A percentile compares a stretch with the other conserved stretches of the same genome.
Conservation (phyloP, 2,797 vertebrate species). For the Rhinella marina region DNA sequence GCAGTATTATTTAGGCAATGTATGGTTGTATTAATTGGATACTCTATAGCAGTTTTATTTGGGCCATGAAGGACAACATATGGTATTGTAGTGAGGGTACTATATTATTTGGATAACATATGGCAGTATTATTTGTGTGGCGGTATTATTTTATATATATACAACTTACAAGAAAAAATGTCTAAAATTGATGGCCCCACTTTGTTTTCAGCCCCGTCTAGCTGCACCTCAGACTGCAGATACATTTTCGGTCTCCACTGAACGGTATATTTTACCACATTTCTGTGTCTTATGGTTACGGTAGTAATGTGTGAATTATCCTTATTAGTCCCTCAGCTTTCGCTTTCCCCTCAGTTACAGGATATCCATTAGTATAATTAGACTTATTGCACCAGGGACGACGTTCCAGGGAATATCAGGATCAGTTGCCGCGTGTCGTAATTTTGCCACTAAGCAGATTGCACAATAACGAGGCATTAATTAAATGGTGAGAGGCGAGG, state of each 20-base stretch:
- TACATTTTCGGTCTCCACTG: background rate
- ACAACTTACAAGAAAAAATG: too few relatives aligned
- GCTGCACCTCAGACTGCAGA: too few relatives aligned
- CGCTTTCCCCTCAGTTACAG: background rate
- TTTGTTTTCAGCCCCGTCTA: too few relatives aligned
- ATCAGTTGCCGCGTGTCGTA: background rate
- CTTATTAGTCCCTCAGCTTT: background rate
- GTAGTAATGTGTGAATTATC: background rate
- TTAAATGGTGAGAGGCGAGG: slow-evolving; percentile 9
- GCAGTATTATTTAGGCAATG: too few relatives aligned
- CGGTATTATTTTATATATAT: background rate
- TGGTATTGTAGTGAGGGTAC: background rate
- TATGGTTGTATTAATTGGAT: too few relatives aligned
- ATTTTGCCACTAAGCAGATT: background rate
- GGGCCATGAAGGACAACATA: background rate
- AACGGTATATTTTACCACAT: background rate
- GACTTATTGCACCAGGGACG: background rate
- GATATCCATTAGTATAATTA: slow-evolving; percentile 41
- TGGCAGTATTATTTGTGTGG: background rate
- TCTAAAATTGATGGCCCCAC: too few relatives aligned
- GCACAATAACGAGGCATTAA: slow-evolving; percentile 22
- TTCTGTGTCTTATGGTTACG: too few relatives aligned
- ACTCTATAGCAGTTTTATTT: too few relatives aligned
- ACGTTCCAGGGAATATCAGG: background rate
- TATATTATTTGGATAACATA: background rate